Evolutionary conservation across 2,797 vertebrate genomes (phyloP).

Genomic region (Dicrostonyx torquatus): DNA sequence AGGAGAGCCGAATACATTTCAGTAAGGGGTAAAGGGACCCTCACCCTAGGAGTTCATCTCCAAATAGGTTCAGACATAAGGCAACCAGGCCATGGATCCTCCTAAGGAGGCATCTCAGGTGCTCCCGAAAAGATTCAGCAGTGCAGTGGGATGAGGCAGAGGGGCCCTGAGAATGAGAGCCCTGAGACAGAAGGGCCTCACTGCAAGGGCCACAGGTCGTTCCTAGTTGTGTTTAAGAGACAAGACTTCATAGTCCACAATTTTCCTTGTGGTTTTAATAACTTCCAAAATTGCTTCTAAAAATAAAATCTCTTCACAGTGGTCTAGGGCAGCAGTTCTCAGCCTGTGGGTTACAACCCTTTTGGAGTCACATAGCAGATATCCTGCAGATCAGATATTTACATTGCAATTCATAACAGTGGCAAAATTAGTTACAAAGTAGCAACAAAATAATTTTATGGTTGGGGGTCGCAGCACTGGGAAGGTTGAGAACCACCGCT

Average conservation of each 20-base stretch:
- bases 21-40: fast-evolving
- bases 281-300: neutral
- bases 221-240: fast-evolving
- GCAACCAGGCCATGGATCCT: neutral
- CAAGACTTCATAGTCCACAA: neutral
- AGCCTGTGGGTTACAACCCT: neutral
- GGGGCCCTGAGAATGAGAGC: neutral
- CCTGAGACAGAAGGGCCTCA: neutral
- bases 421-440: neutral
- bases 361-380: neutral
- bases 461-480: neutral
- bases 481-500: neutral
- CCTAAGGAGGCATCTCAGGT: neutral
- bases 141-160: neutral
- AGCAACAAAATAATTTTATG: neutral
- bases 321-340: neutral
- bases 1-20: neutral
- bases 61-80: neutral
- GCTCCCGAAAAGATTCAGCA: neutral
- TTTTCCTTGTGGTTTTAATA: neutral
- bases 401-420: neutral
- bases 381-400: neutral
- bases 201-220: neutral
- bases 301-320: neutral
- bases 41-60: neutral